Evolutionary conservation across 2,888 invertebrate genomes (phyloP).

Genomic region (Eulithis testata): DNA sequence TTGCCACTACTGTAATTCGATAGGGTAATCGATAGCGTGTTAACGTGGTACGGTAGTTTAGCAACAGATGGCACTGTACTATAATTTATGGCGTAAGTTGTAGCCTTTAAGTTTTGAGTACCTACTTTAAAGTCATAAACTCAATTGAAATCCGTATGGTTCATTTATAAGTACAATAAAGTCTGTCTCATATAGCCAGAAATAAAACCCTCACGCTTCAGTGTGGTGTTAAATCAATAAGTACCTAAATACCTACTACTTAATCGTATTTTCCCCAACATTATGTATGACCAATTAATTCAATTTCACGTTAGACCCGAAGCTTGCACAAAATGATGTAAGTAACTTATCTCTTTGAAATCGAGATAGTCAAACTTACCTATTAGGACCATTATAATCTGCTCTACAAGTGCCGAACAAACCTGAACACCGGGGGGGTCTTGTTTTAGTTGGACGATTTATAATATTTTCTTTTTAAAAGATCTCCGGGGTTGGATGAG

Average conservation of each 20-base stretch:
- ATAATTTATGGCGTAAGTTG: not conserved
- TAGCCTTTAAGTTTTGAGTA: not conserved
- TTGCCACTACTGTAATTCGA: not conserved
- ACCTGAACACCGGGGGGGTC: constrained; percentile 40
- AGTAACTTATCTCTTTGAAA: constrained; percentile 46
- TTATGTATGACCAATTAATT: constrained; percentile 7
- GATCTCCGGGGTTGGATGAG: constrained; percentile 65
- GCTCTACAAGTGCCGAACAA: constrained; percentile 33
- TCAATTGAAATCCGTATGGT: too few species aligned
- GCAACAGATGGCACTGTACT: constrained; percentile 18
- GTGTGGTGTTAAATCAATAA: too few species aligned
- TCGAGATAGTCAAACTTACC: constrained; percentile 56
- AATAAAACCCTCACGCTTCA: too few species aligned
- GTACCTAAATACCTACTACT: too few species aligned
- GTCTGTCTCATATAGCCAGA: too few species aligned
- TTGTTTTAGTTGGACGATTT: constrained; percentile 52
- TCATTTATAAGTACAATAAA: too few species aligned
- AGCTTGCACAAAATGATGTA: constrained; percentile 37
- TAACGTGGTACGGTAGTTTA: not conserved
- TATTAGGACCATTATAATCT: constrained; percentile 57
- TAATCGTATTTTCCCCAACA: too few species aligned
- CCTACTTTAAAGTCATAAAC: too few species aligned
- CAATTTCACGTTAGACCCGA: constrained; percentile 30
- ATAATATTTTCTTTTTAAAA: constrained; percentile 66
- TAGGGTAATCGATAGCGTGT: constrained; percentile 7